phyloP scores from a whole-genome alignment of 2,113 vertebrate genomes.

The Paraplagusia blochii region DNA sequence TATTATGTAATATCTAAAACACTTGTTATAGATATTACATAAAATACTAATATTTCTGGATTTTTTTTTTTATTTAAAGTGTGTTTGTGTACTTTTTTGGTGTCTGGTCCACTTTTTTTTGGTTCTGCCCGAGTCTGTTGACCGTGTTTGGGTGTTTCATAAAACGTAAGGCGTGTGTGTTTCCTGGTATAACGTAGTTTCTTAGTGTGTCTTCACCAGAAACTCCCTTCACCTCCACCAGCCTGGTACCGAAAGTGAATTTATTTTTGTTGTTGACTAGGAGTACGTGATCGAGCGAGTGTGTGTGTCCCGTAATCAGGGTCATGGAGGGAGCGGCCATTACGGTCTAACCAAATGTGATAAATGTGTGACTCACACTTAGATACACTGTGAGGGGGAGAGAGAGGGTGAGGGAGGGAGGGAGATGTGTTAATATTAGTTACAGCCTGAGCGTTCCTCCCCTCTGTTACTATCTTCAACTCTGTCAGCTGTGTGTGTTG shows the following conservation, averaged over 20 bases:
- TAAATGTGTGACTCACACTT: constrained; percentile 66
- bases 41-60: no score
- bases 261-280: constrained; percentile 38
- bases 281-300: constrained; percentile 1
- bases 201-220: constrained; percentile 24
- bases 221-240: constrained; percentile 39
- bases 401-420: constrained; percentile 46
- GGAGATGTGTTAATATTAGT: constrained; percentile 75
- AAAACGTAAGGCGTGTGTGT: no score
- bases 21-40: no score
- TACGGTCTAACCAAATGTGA: constrained; percentile 43
- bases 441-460: constrained; percentile 63
- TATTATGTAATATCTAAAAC: no score
- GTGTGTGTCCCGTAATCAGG: constrained; percentile 18
- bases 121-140: no score
- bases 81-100: no score
- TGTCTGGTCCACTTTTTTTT: no score
- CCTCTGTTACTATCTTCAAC: constrained; percentile 72
- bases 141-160: neutral
- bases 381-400: constrained; percentile 43
- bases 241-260: constrained; percentile 22
- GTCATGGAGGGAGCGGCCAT: constrained; percentile 51
- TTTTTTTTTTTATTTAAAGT: no score
- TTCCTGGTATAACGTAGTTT: no score
- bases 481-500: constrained; percentile 64